Base-by-base conservation (phyloP, 1,140 invertebrate genomes). In the Geopemphigus sp. region DNA sequence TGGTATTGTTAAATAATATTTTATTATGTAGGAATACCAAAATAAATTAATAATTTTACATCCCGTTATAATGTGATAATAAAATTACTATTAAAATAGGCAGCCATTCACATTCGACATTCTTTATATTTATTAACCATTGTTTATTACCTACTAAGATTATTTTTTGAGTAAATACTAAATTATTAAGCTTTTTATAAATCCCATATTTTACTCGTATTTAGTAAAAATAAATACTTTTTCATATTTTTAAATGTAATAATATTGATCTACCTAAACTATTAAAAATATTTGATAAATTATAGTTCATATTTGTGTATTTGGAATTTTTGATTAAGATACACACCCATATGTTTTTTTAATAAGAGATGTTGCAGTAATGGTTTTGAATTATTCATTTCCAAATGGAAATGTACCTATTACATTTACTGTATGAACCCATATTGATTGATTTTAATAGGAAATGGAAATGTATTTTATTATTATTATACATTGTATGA, bases 341-440 rank as follows among this genome's bases (percentile, higher is more conserved):
- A 50, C 66, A 68, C 66, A 14, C 66, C 66, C 66, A 68, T 19
- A 19, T 68, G 6, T 68, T 50, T 50, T 66, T 68, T 45, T 24
- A 17, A 68, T 26, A 26, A 68, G 19, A 45, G 32, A 19, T 68
- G 14, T 68, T 50, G 45, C 10, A 50, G 47, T 68, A 24, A 68
- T 50, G 66, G 45, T 68, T 50, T 50, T 68, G 66, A 68, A 68
- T 68, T 68, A 68, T 68, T 68, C 66, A 68, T 68, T 68, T 68
- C 5, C 22, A 68, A 68, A 68, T 68, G 15, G 64, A 68, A 68
- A 68, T 68, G 12, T 17, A n/a, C n/a, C n/a, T n/a, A 17, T 19
- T 15, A n/a, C 5, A 39, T 66, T n/a, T 66, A 50, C 47, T 50
- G 2, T 11, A 24, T 66, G 63, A 22, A 12, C 3, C 17, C 39